phyloP scores from a whole-genome alignment of 2,888 invertebrate species.

The Nebria salina region DNA sequence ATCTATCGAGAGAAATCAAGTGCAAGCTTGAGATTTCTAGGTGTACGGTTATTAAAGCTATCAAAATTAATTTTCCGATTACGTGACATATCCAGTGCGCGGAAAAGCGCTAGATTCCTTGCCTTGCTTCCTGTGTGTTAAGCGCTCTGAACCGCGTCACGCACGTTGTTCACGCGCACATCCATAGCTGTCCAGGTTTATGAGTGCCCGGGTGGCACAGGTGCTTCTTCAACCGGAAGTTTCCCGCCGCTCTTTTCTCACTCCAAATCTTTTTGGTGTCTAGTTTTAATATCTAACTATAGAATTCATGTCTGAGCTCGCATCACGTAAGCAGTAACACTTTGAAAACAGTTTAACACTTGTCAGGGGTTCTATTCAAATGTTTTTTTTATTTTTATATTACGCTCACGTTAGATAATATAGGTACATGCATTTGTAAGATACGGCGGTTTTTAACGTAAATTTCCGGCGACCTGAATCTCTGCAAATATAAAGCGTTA shows the following conservation, averaged over 20 bases:
- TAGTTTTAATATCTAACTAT: neutral
- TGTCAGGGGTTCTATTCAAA: conserved; percentile 49
- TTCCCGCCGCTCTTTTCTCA: conserved; percentile 4
- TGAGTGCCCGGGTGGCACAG: conserved; percentile 11
- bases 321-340: conserved; percentile 48
- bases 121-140: conserved; percentile 36
- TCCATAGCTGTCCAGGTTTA: neutral
- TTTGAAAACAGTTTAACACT: conserved; percentile 54
- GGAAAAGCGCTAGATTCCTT: conserved; percentile 27
- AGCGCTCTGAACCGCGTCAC: conserved; percentile 33
- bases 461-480: conserved; percentile 49
- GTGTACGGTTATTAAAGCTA: conserved; percentile 41
- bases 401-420: conserved; percentile 53
- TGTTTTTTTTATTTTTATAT: conserved; percentile 50
- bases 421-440: conserved; percentile 51
- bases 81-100: conserved; percentile 33
- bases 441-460: conserved; percentile 49
- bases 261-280: neutral
- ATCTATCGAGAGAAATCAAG: conserved; percentile 39
- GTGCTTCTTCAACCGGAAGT: conserved; percentile 27
- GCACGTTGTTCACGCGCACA: conserved; percentile 13
- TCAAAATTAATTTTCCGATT: conserved; percentile 38
- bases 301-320: neutral
- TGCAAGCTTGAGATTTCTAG: conserved; percentile 31
- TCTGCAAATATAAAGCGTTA: conserved; percentile 40